Conservation (phyloP, 2,797 vertebrate genomes). For the Uromys caudimaculatus region DNA sequence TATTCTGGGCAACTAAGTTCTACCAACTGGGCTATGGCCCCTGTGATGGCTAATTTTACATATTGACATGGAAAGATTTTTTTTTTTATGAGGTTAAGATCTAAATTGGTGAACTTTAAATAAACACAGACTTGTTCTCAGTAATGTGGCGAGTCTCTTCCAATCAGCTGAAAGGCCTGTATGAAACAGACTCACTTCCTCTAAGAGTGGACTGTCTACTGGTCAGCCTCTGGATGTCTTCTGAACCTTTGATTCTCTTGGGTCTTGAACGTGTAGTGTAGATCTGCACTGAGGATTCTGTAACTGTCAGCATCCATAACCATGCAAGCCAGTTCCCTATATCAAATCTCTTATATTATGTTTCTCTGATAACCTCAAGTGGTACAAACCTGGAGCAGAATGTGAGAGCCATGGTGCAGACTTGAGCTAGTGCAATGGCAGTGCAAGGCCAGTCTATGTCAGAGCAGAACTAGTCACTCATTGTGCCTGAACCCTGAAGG, state of each 20-base stretch:
- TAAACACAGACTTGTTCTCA: background rate
- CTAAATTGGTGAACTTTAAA: background rate
- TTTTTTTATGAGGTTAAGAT: background rate
- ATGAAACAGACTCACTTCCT: background rate
- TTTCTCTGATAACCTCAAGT: conserved; percentile 1
- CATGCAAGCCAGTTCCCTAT: background rate
- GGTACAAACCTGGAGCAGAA: background rate
- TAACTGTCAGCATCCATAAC: background rate
- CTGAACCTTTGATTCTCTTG: background rate
- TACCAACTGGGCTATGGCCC: background rate
- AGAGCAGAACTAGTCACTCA: background rate
- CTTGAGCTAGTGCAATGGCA: background rate
- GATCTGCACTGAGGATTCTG: background rate
- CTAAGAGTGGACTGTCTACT: background rate
- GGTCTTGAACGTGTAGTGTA: background rate
- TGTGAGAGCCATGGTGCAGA: background rate
- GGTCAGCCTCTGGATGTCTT: background rate
- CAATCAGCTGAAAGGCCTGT: background rate
- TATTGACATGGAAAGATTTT: background rate
- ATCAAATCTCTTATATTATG: background rate
- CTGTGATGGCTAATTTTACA: background rate
- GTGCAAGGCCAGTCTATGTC: background rate
- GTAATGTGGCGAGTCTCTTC: background rate
- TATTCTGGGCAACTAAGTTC: too few species aligned
- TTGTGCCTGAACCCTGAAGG: background rate